Conservation (phyloP, 2,888 invertebrate genomes). For the Phlogophora meticulosa region DNA sequence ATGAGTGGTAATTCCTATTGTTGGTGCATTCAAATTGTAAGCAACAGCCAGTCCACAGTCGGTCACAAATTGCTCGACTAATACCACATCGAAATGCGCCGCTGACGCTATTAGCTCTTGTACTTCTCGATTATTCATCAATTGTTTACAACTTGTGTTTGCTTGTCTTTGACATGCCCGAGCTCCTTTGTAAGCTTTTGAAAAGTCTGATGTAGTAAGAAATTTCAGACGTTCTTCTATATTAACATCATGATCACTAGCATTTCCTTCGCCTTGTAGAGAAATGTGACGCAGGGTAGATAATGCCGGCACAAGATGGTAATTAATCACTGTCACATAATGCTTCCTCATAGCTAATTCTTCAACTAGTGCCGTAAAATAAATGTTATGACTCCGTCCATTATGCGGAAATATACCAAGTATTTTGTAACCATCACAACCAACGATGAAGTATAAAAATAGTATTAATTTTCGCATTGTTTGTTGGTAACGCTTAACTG, state of each 20-base stretch:
- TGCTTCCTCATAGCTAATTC: slow-evolving; percentile 75
- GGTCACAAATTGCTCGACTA: slow-evolving; percentile 90
- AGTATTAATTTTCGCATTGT: too few species aligned
- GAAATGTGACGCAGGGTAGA: slow-evolving; percentile 80
- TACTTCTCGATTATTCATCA: slow-evolving; percentile 65
- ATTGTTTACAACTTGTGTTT: slow-evolving; percentile 66
- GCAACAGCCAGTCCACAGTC: slow-evolving; percentile 91
- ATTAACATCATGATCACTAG: slow-evolving; percentile 32
- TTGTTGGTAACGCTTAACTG: too few species aligned
- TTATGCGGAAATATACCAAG: slow-evolving; percentile 72
- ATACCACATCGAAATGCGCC: slow-evolving; percentile 88
- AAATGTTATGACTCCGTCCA: slow-evolving; percentile 73
- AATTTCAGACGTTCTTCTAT: slow-evolving; percentile 39
- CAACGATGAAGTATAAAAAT: slow-evolving; percentile 17
- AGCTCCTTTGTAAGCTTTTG: slow-evolving; percentile 38
- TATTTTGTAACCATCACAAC: slow-evolving; percentile 65
- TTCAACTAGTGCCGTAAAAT: slow-evolving; percentile 56
- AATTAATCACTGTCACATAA: slow-evolving; percentile 76
- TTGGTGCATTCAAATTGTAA: slow-evolving; percentile 87
- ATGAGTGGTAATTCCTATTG: slow-evolving; percentile 89
- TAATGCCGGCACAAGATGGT: slow-evolving; percentile 74
- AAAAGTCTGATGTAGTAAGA: slow-evolving; percentile 42
- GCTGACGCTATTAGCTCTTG: slow-evolving; percentile 66
- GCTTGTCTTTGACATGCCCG: slow-evolving; percentile 41
- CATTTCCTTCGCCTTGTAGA: slow-evolving; percentile 51